phyloP scores from a whole-genome alignment of 2,797 vertebrate species.

The Girardinus metallicus region DNA sequence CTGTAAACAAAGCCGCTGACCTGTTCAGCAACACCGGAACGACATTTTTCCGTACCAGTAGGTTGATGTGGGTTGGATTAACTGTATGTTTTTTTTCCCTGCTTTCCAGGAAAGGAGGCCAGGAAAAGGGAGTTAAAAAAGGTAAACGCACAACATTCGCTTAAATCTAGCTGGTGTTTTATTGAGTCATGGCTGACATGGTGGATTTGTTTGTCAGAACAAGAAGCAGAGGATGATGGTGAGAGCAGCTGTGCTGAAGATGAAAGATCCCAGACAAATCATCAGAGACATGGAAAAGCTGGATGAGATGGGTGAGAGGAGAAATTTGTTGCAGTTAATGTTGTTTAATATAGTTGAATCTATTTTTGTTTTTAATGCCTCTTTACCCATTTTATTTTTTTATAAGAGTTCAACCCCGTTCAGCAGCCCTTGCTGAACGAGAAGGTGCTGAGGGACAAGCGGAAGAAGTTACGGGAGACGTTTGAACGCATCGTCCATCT shows the following conservation, averaged over 20 bases:
- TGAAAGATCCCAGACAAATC: conserved; percentile 99
- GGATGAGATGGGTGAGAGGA: conserved; percentile 94
- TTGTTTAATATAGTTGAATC: background rate
- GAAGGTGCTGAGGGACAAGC: conserved; percentile 96
- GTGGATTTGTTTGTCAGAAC: conserved; percentile 79
- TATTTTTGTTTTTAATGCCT: background rate
- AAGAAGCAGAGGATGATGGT: conserved; percentile 99
- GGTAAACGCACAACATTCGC: conserved; percentile 72
- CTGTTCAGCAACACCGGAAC: background rate
- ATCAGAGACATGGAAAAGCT: conserved; percentile 98
- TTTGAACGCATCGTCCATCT: conserved; percentile 95
- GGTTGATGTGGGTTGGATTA: background rate
- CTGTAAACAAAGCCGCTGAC: background rate
- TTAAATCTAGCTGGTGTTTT: background rate
- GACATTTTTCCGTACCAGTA: background rate
- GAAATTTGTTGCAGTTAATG: background rate
- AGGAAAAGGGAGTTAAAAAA: conserved; percentile 97
- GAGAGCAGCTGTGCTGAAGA: conserved; percentile 95
- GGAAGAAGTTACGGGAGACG: conserved; percentile 97
- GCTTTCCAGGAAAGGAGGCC: conserved; percentile 92
- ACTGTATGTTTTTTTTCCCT: background rate
- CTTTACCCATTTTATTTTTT: background rate
- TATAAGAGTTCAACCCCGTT: conserved; percentile 95
- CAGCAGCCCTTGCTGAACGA: conserved; percentile 91
- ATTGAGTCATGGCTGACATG: conserved; percentile 7